Percentiles rank a stretch among this genome's conserved stretches.
Conservation (phyloP, 2,888 invertebrate species). For the Agrotis puta region DNA sequence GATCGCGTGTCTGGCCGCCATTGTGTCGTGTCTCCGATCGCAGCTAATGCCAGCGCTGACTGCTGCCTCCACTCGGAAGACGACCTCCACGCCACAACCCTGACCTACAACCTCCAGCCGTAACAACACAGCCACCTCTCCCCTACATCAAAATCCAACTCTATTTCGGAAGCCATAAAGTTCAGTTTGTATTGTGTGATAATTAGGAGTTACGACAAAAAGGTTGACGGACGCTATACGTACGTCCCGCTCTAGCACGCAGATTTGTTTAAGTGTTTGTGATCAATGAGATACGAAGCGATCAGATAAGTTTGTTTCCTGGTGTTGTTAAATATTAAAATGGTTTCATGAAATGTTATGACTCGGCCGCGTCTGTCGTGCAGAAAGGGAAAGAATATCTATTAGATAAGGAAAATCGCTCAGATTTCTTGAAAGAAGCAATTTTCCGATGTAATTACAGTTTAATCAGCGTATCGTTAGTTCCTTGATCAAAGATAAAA, state of each 20-base stretch:
- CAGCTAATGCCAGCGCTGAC: conserved; percentile 31
- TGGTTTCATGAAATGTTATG: conserved; percentile 24
- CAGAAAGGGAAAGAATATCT: conserved; percentile 13
- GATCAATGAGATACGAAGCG: conserved; percentile 54
- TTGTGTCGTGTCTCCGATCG: conserved; percentile 49
- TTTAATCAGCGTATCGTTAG: conserved; percentile 22
- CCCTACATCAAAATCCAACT: conserved; percentile 30
- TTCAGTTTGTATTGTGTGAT: conserved; percentile 8
- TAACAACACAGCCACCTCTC: conserved; percentile 2
- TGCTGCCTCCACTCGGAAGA: conserved; percentile 48
- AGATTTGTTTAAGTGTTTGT: conserved; percentile 54
- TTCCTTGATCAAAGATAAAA: conserved; percentile 38
- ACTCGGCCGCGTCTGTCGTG: not conserved
- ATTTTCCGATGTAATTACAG: conserved; percentile 40
- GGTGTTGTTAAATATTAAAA: conserved; percentile 45
- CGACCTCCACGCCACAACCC: conserved; percentile 56
- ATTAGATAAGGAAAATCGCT: conserved; percentile 33
- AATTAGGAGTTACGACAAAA: conserved; percentile 26
- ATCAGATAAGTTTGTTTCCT: conserved; percentile 57
- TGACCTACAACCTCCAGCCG: conserved; percentile 50
- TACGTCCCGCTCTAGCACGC: conserved; percentile 48
- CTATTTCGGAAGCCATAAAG: conserved; percentile 19
- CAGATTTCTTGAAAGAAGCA: conserved; percentile 20
- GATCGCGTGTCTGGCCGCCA: conserved; percentile 32
- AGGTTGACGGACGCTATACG: conserved; percentile 7